phyloP scores from a whole-genome alignment of 2,113 vertebrate genomes.

The Hypomesus transpacificus region DNA sequence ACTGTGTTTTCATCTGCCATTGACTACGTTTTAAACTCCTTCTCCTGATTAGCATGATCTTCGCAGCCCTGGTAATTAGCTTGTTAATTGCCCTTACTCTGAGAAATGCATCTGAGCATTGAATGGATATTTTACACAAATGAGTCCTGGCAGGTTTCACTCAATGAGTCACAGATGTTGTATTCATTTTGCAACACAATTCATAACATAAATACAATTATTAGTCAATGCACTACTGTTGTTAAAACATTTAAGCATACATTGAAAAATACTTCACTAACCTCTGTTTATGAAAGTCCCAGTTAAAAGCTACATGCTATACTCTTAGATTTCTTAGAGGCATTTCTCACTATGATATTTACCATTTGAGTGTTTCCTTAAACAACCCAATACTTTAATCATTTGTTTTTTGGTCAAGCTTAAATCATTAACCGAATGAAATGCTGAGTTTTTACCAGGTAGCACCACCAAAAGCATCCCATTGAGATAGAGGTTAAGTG shows the following conservation, averaged over 20 bases:
- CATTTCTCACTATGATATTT: no score
- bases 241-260: not conserved
- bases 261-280: not conserved
- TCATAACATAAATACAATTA: slow-evolving; percentile 46
- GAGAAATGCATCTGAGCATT: slow-evolving; percentile 64
- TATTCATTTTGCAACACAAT: slow-evolving; percentile 47
- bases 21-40: slow-evolving; percentile 53
- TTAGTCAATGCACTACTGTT: slow-evolving; percentile 32
- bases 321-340: no score
- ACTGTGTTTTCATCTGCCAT: slow-evolving; percentile 27
- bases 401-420: no score
- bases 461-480: no score
- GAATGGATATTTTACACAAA: slow-evolving; percentile 68
- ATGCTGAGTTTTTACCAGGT: not conserved
- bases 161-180: slow-evolving; percentile 63
- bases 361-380: no score
- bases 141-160: slow-evolving; percentile 62
- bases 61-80: slow-evolving; percentile 63
- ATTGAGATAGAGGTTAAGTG: not conserved
- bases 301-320: no score
- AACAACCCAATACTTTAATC: no score
- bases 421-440: not conserved
- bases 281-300: no score
- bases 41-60: slow-evolving; percentile 64
- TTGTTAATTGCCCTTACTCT: slow-evolving; percentile 66